A percentile compares a stretch with the other conserved stretches of the same genome.
These are phyloP conservation scores for Eufriesea mexicana DNA, from an alignment of 1,140 invertebrate species.

Conservation along the genomic window DNA sequence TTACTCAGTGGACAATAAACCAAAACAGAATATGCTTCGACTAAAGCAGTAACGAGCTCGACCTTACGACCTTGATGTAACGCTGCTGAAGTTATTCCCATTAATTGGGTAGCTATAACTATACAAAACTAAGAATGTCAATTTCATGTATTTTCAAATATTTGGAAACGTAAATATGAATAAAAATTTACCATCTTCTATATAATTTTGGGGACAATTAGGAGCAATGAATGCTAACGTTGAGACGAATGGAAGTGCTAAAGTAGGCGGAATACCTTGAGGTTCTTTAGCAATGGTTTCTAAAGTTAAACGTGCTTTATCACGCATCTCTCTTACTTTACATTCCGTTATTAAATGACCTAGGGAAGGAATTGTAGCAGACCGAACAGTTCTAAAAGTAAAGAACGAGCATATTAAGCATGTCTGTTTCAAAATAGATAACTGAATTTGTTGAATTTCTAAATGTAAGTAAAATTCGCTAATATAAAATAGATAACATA, in stretches of 20 bases:
- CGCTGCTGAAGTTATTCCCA: slow-evolving; percentile 83
- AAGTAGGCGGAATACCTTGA: slow-evolving; percentile 74
- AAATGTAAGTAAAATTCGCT: neutral
- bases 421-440: neutral
- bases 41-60: slow-evolving; percentile 84
- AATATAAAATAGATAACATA: slow-evolving; percentile 19
- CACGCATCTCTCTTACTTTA: slow-evolving; percentile 84
- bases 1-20: slow-evolving; percentile 85
- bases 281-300: slow-evolving; percentile 84
- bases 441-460: neutral
- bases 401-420: slow-evolving; percentile 8
- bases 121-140: slow-evolving; percentile 58
- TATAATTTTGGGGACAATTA: slow-evolving; percentile 82
- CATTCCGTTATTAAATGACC: slow-evolving; percentile 86
- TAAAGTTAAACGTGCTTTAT: slow-evolving; percentile 88
- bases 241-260: slow-evolving; percentile 81
- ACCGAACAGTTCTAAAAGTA: slow-evolving; percentile 84
- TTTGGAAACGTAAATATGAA: neutral
- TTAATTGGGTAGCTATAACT: slow-evolving; percentile 86
- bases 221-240: slow-evolving; percentile 83
- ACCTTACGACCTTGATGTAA: slow-evolving; percentile 83
- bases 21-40: slow-evolving; percentile 87
- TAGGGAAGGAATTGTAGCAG: slow-evolving; percentile 85
- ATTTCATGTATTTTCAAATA: neutral
- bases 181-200: slow-evolving; percentile 82